Evolutionary conservation across 2,888 invertebrate genomes (phyloP), one percentile per base, ranked within the genome.

Genomic region (Cheilosia impressa): DNA sequence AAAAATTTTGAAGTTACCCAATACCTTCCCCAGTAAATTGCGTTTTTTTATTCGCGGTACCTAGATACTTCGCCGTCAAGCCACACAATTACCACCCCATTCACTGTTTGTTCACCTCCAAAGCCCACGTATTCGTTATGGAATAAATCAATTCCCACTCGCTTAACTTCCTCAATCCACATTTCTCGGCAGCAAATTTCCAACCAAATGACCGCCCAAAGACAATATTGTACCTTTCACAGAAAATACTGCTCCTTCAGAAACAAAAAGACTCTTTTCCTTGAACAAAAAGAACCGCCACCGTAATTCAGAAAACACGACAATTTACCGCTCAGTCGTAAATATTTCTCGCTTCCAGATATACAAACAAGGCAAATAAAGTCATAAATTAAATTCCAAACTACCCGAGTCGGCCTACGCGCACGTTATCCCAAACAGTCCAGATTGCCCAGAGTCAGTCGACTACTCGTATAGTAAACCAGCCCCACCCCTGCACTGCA

Each of bases 131-230:
- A 22, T 9, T 34, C 50, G 19, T n/a, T 24, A 13, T 34, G 15
- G 52, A 50, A 50, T 65, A 52, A 65, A 65, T 65, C 50, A 52
- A 34, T 52, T 22, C 65, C 65, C 65, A 52, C 50, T 19, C 38
- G 13, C 4, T 13, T 3, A 4, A 24, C 3, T 9, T 17, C 31
- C 27, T 4, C 45, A 17, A 27, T 31, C 9, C 31, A 9, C 9
- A 45, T 9, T 47, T 45, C 27, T 31, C 10, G 45, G 15, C 22
- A 19, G 13, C 13, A 1, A 2, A 13, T 41, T 60, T 17, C 1
- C 13, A 43, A 13, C 45, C 22, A 43, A 41, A 43, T 7, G 19
- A 5, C 57, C 19, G 34, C 6, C 6, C 27, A 17, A 15, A 22
- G 31, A 31, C 3, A 17, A 17, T 27, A 10, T 13, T 13, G 2